phyloP scores from a whole-genome alignment of 2,888 invertebrate genomes.

The Ptychoptera albimana region DNA sequence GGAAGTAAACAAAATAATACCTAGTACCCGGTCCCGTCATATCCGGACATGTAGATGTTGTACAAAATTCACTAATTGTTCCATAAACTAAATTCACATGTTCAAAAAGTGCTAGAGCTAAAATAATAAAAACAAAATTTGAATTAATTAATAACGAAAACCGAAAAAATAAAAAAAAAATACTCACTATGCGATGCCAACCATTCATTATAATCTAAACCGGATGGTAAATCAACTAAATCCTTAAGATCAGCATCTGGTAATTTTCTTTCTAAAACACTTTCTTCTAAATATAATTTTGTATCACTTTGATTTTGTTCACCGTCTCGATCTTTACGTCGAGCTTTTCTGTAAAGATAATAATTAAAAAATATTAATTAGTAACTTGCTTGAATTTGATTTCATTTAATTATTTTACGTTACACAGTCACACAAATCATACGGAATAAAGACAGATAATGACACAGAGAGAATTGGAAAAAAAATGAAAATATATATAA shows the following conservation, averaged over 20 bases:
- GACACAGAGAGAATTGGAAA: neutral
- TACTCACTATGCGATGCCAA: conserved; percentile 92
- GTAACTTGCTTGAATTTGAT: no score
- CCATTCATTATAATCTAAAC: conserved; percentile 98
- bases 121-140: conserved; percentile 14
- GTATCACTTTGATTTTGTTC: conserved; percentile 64
- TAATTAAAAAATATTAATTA: no score
- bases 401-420: no score
- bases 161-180: neutral
- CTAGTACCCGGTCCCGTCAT: conserved; percentile 93
- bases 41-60: conserved; percentile 84
- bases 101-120: conserved; percentile 94
- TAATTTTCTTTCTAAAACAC: conserved; percentile 83
- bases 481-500: no score
- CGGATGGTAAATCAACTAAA: conserved; percentile 86
- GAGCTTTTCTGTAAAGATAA: conserved; percentile 63
- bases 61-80: conserved; percentile 97
- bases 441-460: no score
- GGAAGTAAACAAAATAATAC: conserved; percentile 29
- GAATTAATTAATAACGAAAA: neutral
- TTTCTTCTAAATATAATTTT: conserved; percentile 90
- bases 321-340: conserved; percentile 89
- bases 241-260: conserved; percentile 88
- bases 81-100: conserved; percentile 98
- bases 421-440: no score